phyloP scores from a whole-genome alignment of 2,113 vertebrate species.

The Calonectris borealis region DNA sequence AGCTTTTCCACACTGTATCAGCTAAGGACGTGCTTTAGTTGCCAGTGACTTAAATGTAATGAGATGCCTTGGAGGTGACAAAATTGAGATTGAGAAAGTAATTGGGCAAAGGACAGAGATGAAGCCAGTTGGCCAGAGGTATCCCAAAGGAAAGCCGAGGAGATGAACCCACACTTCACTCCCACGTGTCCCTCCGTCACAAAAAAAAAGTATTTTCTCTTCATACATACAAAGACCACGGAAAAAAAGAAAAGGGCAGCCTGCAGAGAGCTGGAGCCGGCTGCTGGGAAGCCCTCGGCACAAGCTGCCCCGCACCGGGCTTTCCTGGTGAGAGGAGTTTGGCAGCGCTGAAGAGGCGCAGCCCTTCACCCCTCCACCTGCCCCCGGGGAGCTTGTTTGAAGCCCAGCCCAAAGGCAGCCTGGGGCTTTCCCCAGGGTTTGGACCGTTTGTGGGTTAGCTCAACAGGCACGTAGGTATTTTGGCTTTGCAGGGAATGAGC shows the following conservation, averaged over 20 bases:
- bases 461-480: background rate
- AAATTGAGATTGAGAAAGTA: background rate
- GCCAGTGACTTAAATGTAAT: background rate
- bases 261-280: background rate
- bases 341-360: background rate
- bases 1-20: background rate
- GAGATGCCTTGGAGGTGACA: background rate
- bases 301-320: background rate
- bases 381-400: accelerated
- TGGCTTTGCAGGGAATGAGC: background rate
- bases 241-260: background rate
- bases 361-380: background rate
- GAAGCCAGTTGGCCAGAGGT: background rate
- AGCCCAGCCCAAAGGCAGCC: background rate
- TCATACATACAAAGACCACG: background rate
- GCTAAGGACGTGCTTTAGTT: background rate
- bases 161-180: background rate
- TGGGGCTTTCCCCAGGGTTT: background rate
- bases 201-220: background rate
- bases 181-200: background rate
- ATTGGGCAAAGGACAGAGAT: background rate
- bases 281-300: background rate
- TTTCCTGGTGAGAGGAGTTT: background rate
- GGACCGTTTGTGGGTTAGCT: background rate
- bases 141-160: background rate